These are phyloP conservation scores for Chironomus striatipennis DNA, from an alignment of 1,140 invertebrate genomes.

Conservation along the genomic window DNA sequence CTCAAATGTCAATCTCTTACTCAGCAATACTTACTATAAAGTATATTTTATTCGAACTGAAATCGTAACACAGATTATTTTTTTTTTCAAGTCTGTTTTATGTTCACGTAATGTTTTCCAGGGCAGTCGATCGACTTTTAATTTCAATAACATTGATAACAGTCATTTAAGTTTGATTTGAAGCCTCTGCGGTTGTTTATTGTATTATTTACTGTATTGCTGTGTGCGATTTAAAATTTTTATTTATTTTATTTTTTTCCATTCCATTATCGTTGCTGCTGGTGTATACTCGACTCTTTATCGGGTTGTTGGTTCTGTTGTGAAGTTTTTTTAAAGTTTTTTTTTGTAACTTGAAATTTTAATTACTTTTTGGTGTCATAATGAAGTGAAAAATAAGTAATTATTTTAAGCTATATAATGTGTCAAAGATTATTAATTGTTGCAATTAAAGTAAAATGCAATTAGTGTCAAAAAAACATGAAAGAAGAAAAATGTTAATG, in stretches of 20 bases:
- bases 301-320: background rate
- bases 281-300: background rate
- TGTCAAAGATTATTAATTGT: too few species aligned
- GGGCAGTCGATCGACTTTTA: background rate
- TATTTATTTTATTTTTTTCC: background rate
- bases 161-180: background rate
- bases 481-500: too few species aligned
- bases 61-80: background rate
- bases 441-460: too few species aligned
- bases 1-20: background rate
- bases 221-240: background rate
- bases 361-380: too few species aligned
- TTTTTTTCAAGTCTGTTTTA: background rate
- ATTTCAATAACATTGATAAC: background rate
- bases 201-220: background rate
- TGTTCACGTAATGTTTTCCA: background rate
- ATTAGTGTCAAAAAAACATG: too few species aligned
- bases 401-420: too few species aligned
- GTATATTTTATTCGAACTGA: background rate
- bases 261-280: slow-evolving; percentile 12
- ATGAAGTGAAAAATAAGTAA: too few species aligned
- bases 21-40: background rate
- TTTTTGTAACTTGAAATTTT: background rate
- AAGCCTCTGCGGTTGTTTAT: background rate
- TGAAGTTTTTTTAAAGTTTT: background rate